Evolutionary conservation across 2,797 vertebrate species (phyloP).

Genomic region (Spheniscus humboldti): DNA sequence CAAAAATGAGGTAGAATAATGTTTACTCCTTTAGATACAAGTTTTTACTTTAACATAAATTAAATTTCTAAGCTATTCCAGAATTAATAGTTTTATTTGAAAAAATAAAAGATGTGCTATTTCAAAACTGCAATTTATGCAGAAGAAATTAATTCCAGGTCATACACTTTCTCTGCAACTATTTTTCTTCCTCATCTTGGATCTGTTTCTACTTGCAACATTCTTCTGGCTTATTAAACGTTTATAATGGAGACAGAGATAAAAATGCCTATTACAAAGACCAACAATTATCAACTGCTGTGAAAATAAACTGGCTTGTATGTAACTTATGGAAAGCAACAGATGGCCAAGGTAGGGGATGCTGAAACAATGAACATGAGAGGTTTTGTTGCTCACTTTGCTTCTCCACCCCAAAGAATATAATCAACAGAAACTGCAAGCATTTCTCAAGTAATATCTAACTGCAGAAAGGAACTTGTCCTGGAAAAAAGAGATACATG

Average conservation of each 20-base stretch:
- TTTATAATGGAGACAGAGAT: background rate
- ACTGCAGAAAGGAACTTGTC: background rate
- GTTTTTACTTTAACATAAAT: background rate
- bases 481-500: background rate
- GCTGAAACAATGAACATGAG: background rate
- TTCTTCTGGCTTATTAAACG: background rate
- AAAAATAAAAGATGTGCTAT: background rate
- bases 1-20: background rate
- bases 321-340: constrained; percentile 40
- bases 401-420: background rate
- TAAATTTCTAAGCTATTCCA: background rate
- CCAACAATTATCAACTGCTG: background rate
- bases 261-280: constrained; percentile 4
- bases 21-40: background rate
- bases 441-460: background rate
- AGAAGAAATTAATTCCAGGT: background rate
- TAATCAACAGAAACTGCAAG: background rate
- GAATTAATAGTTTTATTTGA: background rate
- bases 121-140: background rate
- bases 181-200: background rate
- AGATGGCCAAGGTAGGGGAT: background rate
- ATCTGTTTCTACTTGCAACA: constrained; percentile 14
- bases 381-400: background rate
- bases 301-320: constrained; percentile 6
- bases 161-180: background rate